phyloP scores from a whole-genome alignment of 2,888 invertebrate genomes.

The Macaria liturata region DNA sequence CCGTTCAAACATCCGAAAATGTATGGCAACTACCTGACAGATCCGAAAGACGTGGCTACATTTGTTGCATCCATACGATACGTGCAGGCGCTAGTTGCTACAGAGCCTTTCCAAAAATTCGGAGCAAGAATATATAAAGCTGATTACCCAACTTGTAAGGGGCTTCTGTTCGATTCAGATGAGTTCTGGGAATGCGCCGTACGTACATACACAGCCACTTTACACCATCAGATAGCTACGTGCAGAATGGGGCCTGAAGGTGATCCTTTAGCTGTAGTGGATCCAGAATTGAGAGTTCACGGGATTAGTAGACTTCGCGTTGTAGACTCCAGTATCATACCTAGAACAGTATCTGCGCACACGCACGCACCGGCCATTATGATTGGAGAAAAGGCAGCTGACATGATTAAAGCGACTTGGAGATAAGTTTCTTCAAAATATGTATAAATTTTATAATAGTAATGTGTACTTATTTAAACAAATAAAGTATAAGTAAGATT shows the following conservation, averaged over 20 bases:
- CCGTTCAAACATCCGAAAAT: conserved; percentile 86
- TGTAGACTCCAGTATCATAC: conserved; percentile 81
- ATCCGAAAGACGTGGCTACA: conserved; percentile 84
- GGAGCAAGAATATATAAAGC: conserved; percentile 79
- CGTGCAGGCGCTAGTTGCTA: conserved; percentile 71
- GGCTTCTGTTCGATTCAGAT: conserved; percentile 75
- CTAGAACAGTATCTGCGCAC: conserved; percentile 79
- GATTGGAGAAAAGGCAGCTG: conserved; percentile 83
- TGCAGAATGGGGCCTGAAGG: conserved; percentile 85
- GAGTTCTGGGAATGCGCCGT: conserved; percentile 87
- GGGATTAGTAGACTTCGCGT: conserved; percentile 76
- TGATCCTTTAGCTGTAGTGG: conserved; percentile 85
- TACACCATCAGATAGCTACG: conserved; percentile 86
- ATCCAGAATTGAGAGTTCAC: conserved; percentile 80
- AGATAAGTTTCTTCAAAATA: conserved; percentile 20
- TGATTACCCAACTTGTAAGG: conserved; percentile 84
- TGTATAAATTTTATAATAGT: too few relatives aligned
- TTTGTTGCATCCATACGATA: conserved; percentile 84
- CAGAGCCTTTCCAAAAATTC: conserved; percentile 76
- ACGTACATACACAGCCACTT: conserved; percentile 83
- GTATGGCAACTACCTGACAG: conserved; percentile 86
- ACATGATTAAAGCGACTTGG: conserved; percentile 79
- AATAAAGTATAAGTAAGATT: too few relatives aligned
- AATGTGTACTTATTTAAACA: too few relatives aligned
- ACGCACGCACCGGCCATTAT: conserved; percentile 82